Base-by-base conservation (phyloP, 2,888 invertebrate species). In the Lepas anatifera region DNA sequence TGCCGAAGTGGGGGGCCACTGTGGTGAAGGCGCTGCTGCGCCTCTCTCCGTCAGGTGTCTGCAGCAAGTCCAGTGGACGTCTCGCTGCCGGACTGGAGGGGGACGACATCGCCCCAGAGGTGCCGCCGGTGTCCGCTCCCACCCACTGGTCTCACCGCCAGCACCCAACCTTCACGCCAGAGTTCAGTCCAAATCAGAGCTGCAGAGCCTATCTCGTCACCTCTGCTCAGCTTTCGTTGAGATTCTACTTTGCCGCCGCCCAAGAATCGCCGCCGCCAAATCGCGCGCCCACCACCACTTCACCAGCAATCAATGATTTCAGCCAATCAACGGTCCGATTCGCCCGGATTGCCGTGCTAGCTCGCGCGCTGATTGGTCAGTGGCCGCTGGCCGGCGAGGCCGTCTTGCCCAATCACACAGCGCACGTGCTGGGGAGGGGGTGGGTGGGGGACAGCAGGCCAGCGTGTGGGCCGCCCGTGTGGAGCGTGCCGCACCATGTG, bases 291-390 rank as follows among this genome's bases (percentile, higher is more conserved):
- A 35, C 58, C 58, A 58, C 22, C 35, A 22, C 58, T 58, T 22
- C 32, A 58, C 32, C 58, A 35, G 58, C 66, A 66, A 66, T 66
- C 66, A 66, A 66, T 66, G 66, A 41, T 37, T 41, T 41, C 39
- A 66, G 66, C 66, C 66, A 66, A 66, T 66, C 66, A 29, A 11
- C 66, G 66, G 25, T 39, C 1, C 13, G 39, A 66, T 66, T 66
- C 39, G 39, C 27, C 39, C 39, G 39, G 66, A 66, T 66, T 66
- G 41, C 66, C 39, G 37, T 37, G 37, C 25, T 41, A 41, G 41
- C 39, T 41, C 66, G 66, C n/a, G 66, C 66, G 66, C 66, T 66
- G 66, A 66, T 66, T 66, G 66, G 66, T 66, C 66, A 39, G 25
- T 39, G 66, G 4, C 25, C 11, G 66, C 13, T 39, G 2, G 66